Base-by-base conservation (phyloP, 2,113 vertebrate genomes). In the Calidris pugnax region DNA sequence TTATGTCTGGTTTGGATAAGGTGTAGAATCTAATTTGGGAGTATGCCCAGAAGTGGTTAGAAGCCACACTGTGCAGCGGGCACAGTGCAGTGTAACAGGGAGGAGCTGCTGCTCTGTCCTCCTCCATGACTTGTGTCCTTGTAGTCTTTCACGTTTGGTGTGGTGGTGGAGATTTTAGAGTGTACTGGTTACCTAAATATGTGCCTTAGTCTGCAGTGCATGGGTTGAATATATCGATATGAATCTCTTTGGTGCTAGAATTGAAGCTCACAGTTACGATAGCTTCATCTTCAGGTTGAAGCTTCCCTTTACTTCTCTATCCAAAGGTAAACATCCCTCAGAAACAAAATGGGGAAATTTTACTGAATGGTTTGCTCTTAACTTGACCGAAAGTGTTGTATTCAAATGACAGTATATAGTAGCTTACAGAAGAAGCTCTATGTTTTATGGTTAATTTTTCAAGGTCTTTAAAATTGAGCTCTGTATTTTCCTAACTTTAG, bases 401-500 rank as follows among this genome's bases (percentile, higher is more conserved):
- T 56, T 87, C 28, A 72, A 35, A 32, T 72, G 12, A 24, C 21
- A 32, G 4, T 33, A 26, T 74, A 33, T 10, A 67, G 50, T 27
- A 64, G 13, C 21, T 77, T 60, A 21, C 20, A 66, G 63, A 37
- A 59, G 73, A 85, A 28, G 7, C 45, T 53, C 3, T 78, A 14
- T 9, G 2, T 56, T 14, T 86, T 67, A 55, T 5, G 21, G 28
- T 67, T 51, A n/a, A 19, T 39, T 63, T 73, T 63, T 79, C 57
- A 69, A 37, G 20, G 32, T 85, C 24, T 87, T 90, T 27, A 72
- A 92, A 93, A 77, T 20, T 28, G 47, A 68, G n/a, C 67, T 87
- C 92, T 89, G 48, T 93, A 23, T 94, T 87, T 47, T 92, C 47
- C 87, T 43, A 87, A 14, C 95, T 87, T 33, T 82, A 99, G 99